A percentile compares a stretch with the other conserved stretches of the same genome.
Conservation (phyloP, 2,888 invertebrate genomes). For the Hydriomena furcata region DNA sequence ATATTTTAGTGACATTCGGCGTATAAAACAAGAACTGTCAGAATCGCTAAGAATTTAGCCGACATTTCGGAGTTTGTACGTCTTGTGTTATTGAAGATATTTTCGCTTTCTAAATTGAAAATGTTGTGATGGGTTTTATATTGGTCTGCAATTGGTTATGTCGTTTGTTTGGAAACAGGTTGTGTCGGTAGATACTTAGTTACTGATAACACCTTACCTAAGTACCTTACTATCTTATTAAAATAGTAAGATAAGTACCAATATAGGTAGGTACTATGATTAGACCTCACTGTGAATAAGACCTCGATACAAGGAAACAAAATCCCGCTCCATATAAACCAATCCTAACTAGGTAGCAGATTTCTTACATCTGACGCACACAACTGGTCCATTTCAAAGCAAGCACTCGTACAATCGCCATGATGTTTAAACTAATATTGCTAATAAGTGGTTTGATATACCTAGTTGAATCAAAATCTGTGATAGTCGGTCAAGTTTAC, state of each 20-base stretch:
- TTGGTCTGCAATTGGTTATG: no score
- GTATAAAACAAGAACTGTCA: neutral
- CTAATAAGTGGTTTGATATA: conserved; percentile 42
- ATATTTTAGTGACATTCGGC: conserved; percentile 5
- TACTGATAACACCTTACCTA: no score
- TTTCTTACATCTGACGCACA: conserved; percentile 7
- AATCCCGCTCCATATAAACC: conserved; percentile 14
- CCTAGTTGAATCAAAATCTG: conserved; percentile 49
- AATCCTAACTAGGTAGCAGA: conserved; percentile 5
- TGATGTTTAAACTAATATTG: conserved; percentile 50
- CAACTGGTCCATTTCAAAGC: conserved; percentile 6
- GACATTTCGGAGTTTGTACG: neutral
- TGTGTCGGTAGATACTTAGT: neutral
- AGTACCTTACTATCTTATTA: no score
- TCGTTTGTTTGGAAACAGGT: neutral
- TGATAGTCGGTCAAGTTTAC: conserved; percentile 62
- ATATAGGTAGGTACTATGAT: neutral
- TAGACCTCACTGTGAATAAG: neutral
- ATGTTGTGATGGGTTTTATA: no score
- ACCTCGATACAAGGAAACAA: neutral
- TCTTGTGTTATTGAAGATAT: no score
- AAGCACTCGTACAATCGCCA: conserved; percentile 23
- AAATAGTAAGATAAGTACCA: no score
- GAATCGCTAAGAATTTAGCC: neutral
- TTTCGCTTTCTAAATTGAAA: no score